phyloP scores from a whole-genome alignment of 2,888 invertebrate genomes.

The Dynastes maya region DNA sequence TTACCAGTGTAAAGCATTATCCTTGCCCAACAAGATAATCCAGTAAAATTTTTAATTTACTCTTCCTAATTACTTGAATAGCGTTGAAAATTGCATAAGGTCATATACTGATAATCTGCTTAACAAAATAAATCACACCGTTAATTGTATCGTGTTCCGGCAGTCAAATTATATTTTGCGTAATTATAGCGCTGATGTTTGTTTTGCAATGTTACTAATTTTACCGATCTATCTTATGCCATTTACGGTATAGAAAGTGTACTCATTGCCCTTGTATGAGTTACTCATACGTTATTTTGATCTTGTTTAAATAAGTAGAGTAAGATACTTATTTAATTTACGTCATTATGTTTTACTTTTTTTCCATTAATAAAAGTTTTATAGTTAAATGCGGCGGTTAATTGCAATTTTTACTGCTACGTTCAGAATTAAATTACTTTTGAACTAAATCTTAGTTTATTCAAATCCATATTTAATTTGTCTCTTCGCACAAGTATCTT shows the following conservation, averaged over 20 bases:
- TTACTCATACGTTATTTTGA: slow-evolving; percentile 14
- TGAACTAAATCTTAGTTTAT: no score
- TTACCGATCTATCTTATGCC: slow-evolving; percentile 9
- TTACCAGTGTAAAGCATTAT: no score
- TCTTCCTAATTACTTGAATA: neutral
- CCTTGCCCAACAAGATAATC: neutral
- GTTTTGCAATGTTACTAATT: slow-evolving; percentile 19
- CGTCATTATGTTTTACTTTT: no score
- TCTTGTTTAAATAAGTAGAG: neutral
- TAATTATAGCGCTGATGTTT: neutral
- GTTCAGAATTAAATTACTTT: no score
- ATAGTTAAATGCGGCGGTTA: no score
- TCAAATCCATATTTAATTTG: no score
- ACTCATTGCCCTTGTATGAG: slow-evolving; percentile 10
- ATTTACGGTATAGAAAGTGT: slow-evolving; percentile 14
- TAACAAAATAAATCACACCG: slow-evolving; percentile 2
- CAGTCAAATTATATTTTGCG: slow-evolving; percentile 9
- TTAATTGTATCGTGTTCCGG: slow-evolving; percentile 1
- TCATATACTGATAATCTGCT: neutral
- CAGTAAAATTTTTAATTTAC: neutral
- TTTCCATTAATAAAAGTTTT: no score
- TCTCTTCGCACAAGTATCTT: no score
- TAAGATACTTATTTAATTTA: neutral
- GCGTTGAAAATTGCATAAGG: neutral
- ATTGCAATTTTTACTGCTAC: no score